Evolutionary conservation across 2,113 vertebrate species (phyloP).

Genomic region (Eulemur rufifrons): DNA sequence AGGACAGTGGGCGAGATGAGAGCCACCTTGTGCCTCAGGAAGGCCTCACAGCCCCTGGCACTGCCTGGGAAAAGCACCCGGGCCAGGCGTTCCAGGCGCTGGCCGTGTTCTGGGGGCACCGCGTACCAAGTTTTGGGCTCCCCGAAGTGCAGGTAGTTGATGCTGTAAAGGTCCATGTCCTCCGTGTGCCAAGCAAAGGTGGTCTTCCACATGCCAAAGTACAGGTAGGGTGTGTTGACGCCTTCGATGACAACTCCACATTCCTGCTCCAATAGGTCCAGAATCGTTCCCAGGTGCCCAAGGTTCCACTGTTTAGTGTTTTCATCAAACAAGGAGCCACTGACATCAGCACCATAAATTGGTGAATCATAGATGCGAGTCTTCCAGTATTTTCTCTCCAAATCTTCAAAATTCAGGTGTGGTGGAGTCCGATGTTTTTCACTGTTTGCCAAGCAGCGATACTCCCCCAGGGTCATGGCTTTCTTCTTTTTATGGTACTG

Average conservation of each 20-base stretch:
- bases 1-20: too few relatives aligned
- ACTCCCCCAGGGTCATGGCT: constrained; percentile 44
- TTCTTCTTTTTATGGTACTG: constrained; percentile 48
- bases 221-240: constrained; percentile 62
- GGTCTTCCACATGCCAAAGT: constrained; percentile 76
- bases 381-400: constrained; percentile 72
- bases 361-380: constrained; percentile 18
- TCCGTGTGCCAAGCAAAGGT: too few relatives aligned
- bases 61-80: too few relatives aligned
- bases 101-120: too few relatives aligned
- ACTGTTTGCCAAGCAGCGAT: background rate
- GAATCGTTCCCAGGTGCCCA: constrained; percentile 29
- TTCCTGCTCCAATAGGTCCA: constrained; percentile 64
- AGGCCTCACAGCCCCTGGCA: too few relatives aligned
- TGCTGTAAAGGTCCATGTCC: too few relatives aligned
- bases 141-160: too few relatives aligned
- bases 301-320: constrained; percentile 54
- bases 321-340: constrained; percentile 57
- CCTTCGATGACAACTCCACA: constrained; percentile 57
- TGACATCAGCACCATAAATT: constrained; percentile 64
- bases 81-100: too few relatives aligned
- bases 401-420: background rate
- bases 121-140: too few relatives aligned
- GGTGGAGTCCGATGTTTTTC: background rate
- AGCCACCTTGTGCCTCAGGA: too few relatives aligned